Evolutionary conservation across 2,888 invertebrate genomes (phyloP).

Genomic region (Eupeodes latifasciatus): DNA sequence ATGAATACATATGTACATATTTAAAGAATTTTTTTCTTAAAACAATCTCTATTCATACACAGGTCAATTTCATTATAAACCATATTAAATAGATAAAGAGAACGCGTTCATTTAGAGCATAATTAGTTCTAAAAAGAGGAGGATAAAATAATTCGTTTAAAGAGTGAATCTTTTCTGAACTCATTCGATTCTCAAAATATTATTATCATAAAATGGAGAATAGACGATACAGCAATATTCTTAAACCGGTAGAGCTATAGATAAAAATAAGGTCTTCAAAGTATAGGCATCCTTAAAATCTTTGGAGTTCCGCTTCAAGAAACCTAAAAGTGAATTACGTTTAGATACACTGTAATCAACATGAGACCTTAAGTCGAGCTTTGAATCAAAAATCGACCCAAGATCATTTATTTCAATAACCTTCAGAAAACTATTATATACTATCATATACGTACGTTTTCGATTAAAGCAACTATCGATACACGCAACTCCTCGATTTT

Average conservation of each 20-base stretch:
- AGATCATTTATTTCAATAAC: background rate
- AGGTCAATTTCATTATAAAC: too few species aligned
- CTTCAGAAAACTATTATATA: background rate
- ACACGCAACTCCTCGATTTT: too few species aligned
- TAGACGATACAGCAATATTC: slow-evolving; percentile 9
- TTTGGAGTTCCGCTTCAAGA: too few species aligned
- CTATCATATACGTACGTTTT: too few species aligned
- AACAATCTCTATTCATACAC: too few species aligned
- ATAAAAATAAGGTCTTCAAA: background rate
- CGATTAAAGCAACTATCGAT: too few species aligned
- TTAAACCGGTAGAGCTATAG: background rate
- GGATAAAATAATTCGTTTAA: background rate
- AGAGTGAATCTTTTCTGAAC: slow-evolving; percentile 1
- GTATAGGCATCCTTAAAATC: background rate
- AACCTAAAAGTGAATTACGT: too few species aligned
- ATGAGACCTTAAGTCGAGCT: background rate
- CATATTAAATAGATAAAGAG: too few species aligned
- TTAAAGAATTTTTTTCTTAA: too few species aligned
- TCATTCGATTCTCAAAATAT: background rate
- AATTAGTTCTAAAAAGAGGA: background rate
- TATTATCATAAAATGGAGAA: background rate
- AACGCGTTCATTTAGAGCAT: too few species aligned
- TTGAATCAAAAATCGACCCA: background rate
- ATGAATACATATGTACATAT: too few species aligned
- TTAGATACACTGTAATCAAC: too few species aligned